Base-by-base conservation (phyloP, 53 echinoderm and acorn worm genomes). In the Actinopyga echinites region DNA sequence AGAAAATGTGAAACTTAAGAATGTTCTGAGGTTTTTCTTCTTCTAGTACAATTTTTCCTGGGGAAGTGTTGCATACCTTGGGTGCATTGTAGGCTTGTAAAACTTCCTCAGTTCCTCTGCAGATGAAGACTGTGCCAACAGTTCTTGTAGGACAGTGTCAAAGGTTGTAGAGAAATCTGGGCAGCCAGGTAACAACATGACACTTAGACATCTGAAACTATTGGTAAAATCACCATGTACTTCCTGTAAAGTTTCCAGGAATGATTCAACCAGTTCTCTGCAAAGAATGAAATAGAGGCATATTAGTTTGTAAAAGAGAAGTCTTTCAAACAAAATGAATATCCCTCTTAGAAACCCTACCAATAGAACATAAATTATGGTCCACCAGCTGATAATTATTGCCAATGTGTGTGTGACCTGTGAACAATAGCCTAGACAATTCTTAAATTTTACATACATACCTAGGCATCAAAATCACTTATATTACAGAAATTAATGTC, bases 141-240 rank as follows among this genome's bases (percentile, higher is more conserved):
- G 56, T 30, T 87, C 83, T 24, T 69, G 54, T 31, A 79, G 60
- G 30, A 85, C 80, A 30, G 57, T 43, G 32, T 84, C 64, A 13
- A 13, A 30, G 0, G 74, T 74, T 17, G 79, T 86, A 30, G 89
- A 56, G 44, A 64, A 80, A 34, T 65, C 91, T 37, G 62, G 56
- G 59, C 62, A 62, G 44, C 89, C 91, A 37, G 95, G 95, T 8
- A 95, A 87, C n/a, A 85, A 57, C 49, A 95, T 13, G 21, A 30
- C 64, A 64, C 91, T 93, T 49, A 95, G 86, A 56, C 91, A 87
- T 31, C 95, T 82, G 79, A 95, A 95, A 73, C 71, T 75, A 60
- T 95, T 95, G 62, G 95, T 95, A 81, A 93, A 95, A 55, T 95
- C 95, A 8, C 93, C 93, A 53, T 89, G 84, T 29, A 91, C 93